These are phyloP conservation scores for Cuculus canorus DNA, from an alignment of 2,797 vertebrate species.

Conservation along the genomic window DNA sequence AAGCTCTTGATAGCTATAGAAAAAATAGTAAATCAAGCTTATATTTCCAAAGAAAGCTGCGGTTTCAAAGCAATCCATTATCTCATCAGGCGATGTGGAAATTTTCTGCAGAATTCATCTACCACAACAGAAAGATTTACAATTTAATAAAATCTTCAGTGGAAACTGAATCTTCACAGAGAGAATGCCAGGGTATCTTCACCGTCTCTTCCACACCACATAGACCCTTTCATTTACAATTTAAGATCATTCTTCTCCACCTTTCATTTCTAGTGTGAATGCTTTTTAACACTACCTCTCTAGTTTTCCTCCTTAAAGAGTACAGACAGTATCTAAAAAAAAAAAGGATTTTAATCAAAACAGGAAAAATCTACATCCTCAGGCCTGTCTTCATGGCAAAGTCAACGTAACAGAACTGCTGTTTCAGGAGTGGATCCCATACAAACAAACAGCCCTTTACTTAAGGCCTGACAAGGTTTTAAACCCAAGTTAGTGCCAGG, in stretches of 20 bases:
- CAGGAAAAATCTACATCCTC: neutral
- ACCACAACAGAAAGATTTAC: neutral
- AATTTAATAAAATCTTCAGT: neutral
- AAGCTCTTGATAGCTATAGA: neutral
- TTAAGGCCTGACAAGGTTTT: neutral
- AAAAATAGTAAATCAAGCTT: neutral
- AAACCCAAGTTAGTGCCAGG: neutral
- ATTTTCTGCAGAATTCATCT: neutral
- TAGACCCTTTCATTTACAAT: neutral
- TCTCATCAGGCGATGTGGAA: neutral
- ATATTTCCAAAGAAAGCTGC: neutral
- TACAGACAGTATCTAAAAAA: neutral
- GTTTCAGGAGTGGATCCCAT: neutral
- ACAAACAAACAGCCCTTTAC: neutral
- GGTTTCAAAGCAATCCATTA: slow-evolving; percentile 3
- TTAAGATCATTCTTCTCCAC: neutral
- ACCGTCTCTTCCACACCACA: neutral
- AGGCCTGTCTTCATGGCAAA: neutral
- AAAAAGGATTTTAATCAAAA: neutral
- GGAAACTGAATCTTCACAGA: neutral
- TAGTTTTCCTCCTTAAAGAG: neutral
- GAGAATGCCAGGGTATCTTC: neutral
- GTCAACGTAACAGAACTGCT: neutral
- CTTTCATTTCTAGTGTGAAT: neutral
- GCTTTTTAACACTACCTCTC: neutral